These are phyloP conservation scores for Probaryconus sp. DNA, from an alignment of 1,140 invertebrate species.

Conservation along the genomic window DNA sequence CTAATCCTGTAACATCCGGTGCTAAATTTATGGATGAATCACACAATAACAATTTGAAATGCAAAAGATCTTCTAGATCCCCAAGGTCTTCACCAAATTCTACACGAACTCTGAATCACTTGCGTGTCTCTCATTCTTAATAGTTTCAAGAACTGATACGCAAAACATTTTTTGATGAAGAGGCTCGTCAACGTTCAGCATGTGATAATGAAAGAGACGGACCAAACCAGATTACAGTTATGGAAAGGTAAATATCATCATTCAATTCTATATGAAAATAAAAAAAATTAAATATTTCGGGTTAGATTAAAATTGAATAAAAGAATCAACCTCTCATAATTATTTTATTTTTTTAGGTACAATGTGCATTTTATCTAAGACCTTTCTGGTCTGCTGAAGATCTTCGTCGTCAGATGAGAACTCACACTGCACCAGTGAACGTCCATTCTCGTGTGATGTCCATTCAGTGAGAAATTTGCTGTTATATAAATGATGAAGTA, in stretches of 20 bases:
- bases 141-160: slow-evolving; percentile 87
- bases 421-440: slow-evolving; percentile 90
- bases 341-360: slow-evolving; percentile 80
- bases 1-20: slow-evolving; percentile 14
- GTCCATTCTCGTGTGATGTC: slow-evolving; percentile 89
- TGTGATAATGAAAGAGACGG: slow-evolving; percentile 78
- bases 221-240: slow-evolving; percentile 92
- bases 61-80: slow-evolving; percentile 34
- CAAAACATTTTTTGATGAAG: slow-evolving; percentile 85
- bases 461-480: no score
- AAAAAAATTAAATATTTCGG: background rate
- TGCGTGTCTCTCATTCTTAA: slow-evolving; percentile 83
- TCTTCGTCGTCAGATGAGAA: slow-evolving; percentile 93
- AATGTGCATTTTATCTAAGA: slow-evolving; percentile 93
- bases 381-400: slow-evolving; percentile 97
- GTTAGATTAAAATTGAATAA: background rate
- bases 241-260: slow-evolving; percentile 88
- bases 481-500: no score
- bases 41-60: slow-evolving; percentile 38
- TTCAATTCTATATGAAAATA: no score
- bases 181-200: slow-evolving; percentile 61
- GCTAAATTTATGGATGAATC: slow-evolving; percentile 46
- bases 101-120: slow-evolving; percentile 87
- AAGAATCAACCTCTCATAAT: background rate
- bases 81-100: slow-evolving; percentile 56